A percentile compares a stretch with the other conserved stretches of the same genome.
phyloP scores from a whole-genome alignment of 2,888 invertebrate species.

The Acanthosoma haemorrhoidale region DNA sequence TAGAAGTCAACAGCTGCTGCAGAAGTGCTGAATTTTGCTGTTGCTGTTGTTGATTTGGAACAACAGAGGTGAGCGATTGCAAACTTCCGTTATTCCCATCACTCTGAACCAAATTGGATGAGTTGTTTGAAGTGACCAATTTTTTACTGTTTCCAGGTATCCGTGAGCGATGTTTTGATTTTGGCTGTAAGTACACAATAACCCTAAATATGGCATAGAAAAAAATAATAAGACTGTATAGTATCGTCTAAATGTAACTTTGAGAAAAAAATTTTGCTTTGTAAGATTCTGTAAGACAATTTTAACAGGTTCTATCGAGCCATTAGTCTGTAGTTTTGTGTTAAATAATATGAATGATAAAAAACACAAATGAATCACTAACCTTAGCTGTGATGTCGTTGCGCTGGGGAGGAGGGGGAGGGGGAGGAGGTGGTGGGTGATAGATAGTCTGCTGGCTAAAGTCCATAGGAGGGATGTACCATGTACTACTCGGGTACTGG shows the following conservation, averaged over 20 bases:
- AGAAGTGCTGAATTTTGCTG: constrained; percentile 19
- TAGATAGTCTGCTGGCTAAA: not conserved
- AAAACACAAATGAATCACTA: not conserved
- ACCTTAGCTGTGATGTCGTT: not conserved
- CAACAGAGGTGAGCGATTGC: not conserved
- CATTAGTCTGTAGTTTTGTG: too few species aligned
- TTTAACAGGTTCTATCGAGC: too few species aligned
- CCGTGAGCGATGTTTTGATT: constrained; percentile 9
- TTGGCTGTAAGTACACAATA: not conserved
- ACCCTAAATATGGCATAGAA: not conserved
- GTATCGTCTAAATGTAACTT: too few species aligned
- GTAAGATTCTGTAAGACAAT: too few species aligned
- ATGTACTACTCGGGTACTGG: not conserved
- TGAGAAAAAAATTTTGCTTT: too few species aligned
- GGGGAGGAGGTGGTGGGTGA: constrained; percentile 27
- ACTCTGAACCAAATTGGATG: not conserved
- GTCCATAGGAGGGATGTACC: constrained; percentile 28
- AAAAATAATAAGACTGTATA: too few species aligned
- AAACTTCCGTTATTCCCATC: not conserved
- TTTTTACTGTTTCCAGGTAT: constrained; percentile 2
- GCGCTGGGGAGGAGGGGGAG: constrained; percentile 6
- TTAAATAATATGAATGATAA: not conserved
- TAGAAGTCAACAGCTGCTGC: constrained; percentile 16
- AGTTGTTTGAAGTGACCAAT: not conserved
- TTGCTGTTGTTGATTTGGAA: not conserved